Percentiles rank a stretch among this genome's conserved stretches.
Evolutionary conservation across 1,140 invertebrate genomes (phyloP).

Genomic region (Heliconius nattereri): DNA sequence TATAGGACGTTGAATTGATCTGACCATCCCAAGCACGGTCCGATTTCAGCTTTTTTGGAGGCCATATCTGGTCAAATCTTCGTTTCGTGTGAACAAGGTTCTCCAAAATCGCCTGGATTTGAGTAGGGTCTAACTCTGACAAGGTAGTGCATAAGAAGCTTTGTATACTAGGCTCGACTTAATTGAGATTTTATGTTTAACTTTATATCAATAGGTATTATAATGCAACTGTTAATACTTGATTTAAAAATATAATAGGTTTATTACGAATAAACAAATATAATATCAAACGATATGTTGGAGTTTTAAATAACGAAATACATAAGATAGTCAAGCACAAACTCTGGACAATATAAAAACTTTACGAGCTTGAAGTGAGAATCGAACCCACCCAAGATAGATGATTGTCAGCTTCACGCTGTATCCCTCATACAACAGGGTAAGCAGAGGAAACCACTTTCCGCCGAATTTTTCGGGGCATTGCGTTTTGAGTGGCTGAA

Average conservation of each 20-base stretch:
- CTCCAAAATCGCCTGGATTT: constrained; percentile 72
- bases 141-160: constrained; percentile 53
- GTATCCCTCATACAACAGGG: too few relatives aligned
- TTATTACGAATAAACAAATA: too few relatives aligned
- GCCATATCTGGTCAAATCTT: constrained; percentile 70
- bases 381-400: neutral
- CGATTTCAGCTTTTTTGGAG: constrained; percentile 53
- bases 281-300: too few relatives aligned
- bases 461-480: too few relatives aligned
- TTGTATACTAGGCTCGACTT: neutral
- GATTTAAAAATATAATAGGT: too few relatives aligned
- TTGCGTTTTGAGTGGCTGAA: too few relatives aligned
- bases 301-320: too few relatives aligned
- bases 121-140: constrained; percentile 70
- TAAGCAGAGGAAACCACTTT: too few relatives aligned
- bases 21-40: constrained; percentile 63
- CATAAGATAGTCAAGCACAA: too few relatives aligned
- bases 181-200: neutral
- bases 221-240: too few relatives aligned
- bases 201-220: too few relatives aligned
- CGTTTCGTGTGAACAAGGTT: constrained; percentile 62
- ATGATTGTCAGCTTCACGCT: neutral
- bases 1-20: constrained; percentile 61
- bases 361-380: neutral
- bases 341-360: too few relatives aligned